Percentiles rank a stretch among this genome's conserved stretches.
Evolutionary conservation across 2,888 invertebrate species (phyloP).

Genomic region (Zaprionus lineosus): DNA sequence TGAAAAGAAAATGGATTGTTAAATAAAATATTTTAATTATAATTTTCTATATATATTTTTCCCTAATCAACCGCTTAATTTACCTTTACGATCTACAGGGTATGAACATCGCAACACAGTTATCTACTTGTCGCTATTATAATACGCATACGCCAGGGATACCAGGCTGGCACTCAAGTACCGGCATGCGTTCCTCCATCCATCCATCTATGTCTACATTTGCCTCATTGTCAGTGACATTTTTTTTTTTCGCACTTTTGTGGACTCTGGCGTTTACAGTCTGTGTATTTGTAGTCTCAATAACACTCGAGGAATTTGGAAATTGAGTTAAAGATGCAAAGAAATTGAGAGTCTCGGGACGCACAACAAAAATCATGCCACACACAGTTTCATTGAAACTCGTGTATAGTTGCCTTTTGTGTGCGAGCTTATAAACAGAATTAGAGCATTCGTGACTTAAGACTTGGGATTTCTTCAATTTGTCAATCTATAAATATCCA

Average conservation of each 20-base stretch:
- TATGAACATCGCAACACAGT: background rate
- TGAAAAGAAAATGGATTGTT: too few species aligned
- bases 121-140: background rate
- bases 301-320: slow-evolving; percentile 58
- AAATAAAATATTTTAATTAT: too few species aligned
- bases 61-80: too few species aligned
- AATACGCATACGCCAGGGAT: slow-evolving; percentile 56
- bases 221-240: slow-evolving; percentile 51
- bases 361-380: slow-evolving; percentile 37
- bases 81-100: too few species aligned
- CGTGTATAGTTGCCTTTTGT: too few species aligned
- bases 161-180: slow-evolving; percentile 27
- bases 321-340: slow-evolving; percentile 63
- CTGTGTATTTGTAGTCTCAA: slow-evolving; percentile 61
- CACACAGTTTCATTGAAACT: too few species aligned
- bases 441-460: slow-evolving; percentile 54
- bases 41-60: too few species aligned
- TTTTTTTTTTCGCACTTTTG: slow-evolving; percentile 24
- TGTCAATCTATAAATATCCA: slow-evolving; percentile 48
- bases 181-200: background rate
- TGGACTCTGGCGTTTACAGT: slow-evolving; percentile 21
- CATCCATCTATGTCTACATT: slow-evolving; percentile 2
- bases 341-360: slow-evolving; percentile 65
- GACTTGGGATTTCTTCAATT: slow-evolving; percentile 39
- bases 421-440: slow-evolving; percentile 38